Conservation (phyloP, 1,140 invertebrate genomes). For the Drosophila ambigua region DNA sequence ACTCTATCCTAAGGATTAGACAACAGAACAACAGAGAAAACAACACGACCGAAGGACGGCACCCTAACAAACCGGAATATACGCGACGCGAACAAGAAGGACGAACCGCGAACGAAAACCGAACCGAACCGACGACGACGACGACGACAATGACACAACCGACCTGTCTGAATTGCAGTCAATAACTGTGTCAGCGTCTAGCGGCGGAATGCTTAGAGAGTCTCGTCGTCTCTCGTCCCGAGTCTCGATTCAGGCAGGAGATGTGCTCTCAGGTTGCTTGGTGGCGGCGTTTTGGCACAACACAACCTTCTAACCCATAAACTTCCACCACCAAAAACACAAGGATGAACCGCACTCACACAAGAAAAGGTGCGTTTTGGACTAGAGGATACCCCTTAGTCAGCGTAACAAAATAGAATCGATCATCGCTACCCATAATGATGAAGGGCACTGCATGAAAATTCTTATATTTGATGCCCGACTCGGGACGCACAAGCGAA, state of each 20-base stretch:
- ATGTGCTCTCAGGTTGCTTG: constrained; percentile 43
- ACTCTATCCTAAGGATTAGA: constrained; percentile 57
- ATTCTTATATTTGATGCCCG: too few relatives aligned
- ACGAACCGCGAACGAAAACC: constrained; percentile 52
- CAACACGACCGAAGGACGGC: constrained; percentile 22
- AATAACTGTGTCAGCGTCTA: constrained; percentile 81
- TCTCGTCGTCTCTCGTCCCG: constrained; percentile 10
- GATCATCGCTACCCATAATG: too few relatives aligned
- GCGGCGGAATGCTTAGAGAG: constrained; percentile 66
- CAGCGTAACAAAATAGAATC: too few relatives aligned
- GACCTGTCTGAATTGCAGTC: constrained; percentile 82
- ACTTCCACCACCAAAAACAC: constrained; percentile 33
- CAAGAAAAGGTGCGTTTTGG: too few relatives aligned
- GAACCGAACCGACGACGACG: constrained; percentile 31
- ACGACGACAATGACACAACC: constrained; percentile 63
- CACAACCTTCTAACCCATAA: constrained; percentile 1
- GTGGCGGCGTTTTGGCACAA: constrained; percentile 2
- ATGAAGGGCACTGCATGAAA: too few relatives aligned
- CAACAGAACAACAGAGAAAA: constrained; percentile 38
- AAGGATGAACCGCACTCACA: too few relatives aligned
- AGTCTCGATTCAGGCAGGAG: constrained; percentile 6
- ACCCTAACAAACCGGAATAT: constrained; percentile 48
- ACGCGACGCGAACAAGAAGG: constrained; percentile 55
- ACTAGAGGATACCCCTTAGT: too few relatives aligned
- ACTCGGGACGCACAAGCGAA: too few relatives aligned